phyloP scores from a whole-genome alignment of 2,888 invertebrate genomes.

The Deladenus siricidicola region DNA sequence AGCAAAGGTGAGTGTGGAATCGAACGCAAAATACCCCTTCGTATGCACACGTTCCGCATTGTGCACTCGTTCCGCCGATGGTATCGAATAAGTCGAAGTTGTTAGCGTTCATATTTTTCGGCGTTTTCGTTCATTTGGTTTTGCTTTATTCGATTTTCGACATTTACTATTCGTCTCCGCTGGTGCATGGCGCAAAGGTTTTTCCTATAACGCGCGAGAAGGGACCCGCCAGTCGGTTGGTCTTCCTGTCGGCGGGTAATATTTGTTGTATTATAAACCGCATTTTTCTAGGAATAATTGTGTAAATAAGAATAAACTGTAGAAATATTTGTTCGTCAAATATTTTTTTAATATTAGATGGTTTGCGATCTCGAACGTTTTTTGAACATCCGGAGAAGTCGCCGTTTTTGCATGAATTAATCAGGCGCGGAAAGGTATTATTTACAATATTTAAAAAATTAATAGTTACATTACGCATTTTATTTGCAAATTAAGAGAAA shows the following conservation, averaged over 20 bases:
- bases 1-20: constrained; percentile 1
- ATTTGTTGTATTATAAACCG: neutral
- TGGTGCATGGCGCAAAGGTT: constrained; percentile 66
- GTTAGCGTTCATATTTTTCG: no score
- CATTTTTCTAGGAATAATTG: neutral
- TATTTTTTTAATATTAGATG: constrained; percentile 55
- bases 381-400: constrained; percentile 55
- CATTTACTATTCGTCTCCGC: constrained; percentile 82
- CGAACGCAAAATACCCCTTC: neutral
- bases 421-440: constrained; percentile 33
- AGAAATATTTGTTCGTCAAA: no score
- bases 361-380: constrained; percentile 77
- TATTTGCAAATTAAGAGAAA: constrained; percentile 14
- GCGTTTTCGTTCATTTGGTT: constrained; percentile 53
- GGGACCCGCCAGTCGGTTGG: constrained; percentile 67
- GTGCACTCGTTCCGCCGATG: no score
- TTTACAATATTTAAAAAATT: neutral
- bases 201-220: constrained; percentile 26
- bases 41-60: no score
- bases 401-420: constrained; percentile 42
- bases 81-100: no score
- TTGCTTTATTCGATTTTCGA: constrained; percentile 77
- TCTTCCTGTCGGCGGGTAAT: constrained; percentile 76
- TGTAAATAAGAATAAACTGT: neutral
- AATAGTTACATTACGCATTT: neutral